A percentile compares a stretch with the other conserved stretches of the same genome.
Evolutionary conservation across 2,888 invertebrate genomes (phyloP).

Genomic region (Plemyria rubiginata): DNA sequence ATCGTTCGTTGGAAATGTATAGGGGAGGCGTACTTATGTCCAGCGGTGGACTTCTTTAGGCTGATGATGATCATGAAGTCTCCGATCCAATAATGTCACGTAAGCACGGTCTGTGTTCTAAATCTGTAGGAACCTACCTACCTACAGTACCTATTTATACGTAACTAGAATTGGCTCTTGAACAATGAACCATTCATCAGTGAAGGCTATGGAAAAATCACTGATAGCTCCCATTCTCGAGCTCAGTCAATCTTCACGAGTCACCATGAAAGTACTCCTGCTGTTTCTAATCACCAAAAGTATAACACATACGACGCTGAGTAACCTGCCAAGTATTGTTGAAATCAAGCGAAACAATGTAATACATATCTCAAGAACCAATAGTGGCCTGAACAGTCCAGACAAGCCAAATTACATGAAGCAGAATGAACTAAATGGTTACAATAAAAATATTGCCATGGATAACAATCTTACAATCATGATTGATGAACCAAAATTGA

Average conservation of each 20-base stretch:
- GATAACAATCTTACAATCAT: slow-evolving; percentile 8
- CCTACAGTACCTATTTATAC: slow-evolving; percentile 6
- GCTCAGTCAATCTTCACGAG: slow-evolving; percentile 11
- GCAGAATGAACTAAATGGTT: slow-evolving; percentile 3
- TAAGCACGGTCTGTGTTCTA: neutral
- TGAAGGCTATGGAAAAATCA: slow-evolving; percentile 26
- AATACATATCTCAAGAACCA: slow-evolving; percentile 15
- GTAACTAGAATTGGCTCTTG: slow-evolving; percentile 18
- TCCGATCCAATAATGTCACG: neutral
- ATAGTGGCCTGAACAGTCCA: neutral
- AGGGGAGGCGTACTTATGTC: too few relatives aligned
- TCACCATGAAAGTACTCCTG: slow-evolving; percentile 29
- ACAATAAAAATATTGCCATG: slow-evolving; percentile 4
- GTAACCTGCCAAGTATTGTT: slow-evolving; percentile 2
- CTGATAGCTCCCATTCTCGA: slow-evolving; percentile 13
- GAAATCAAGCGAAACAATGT: slow-evolving; percentile 9
- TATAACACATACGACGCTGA: slow-evolving; percentile 7
- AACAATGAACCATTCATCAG: slow-evolving; percentile 30
- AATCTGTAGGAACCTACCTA: neutral
- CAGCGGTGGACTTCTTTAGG: too few relatives aligned
- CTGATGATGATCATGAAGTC: too few relatives aligned
- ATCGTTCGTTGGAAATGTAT: too few relatives aligned
- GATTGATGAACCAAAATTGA: neutral
- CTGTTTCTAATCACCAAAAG: slow-evolving; percentile 12
- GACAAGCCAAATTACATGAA: neutral